Evolutionary conservation across 1,140 invertebrate species (phyloP).

Genomic region (Drosophila pseudoananassae): DNA sequence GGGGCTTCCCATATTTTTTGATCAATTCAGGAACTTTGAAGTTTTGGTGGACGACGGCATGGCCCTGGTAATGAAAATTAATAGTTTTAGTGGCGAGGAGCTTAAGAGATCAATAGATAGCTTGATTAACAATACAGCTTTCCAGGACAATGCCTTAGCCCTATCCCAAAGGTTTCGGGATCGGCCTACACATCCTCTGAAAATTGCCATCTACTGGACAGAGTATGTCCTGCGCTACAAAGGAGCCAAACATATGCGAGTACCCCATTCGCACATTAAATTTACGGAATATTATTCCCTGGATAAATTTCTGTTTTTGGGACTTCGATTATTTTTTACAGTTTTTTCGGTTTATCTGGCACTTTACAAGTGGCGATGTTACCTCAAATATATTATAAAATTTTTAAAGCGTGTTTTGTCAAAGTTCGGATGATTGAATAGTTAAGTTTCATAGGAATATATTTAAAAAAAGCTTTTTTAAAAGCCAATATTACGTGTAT

Average conservation of each 20-base stretch:
- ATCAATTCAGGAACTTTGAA: conserved; percentile 86
- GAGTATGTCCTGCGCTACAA: conserved; percentile 88
- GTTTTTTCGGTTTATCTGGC: conserved; percentile 23
- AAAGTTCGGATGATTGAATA: background rate
- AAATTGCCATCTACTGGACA: conserved; percentile 89
- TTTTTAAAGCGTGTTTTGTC: background rate
- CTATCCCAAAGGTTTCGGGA: conserved; percentile 87
- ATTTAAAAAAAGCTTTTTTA: too few species aligned
- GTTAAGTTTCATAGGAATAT: too few species aligned
- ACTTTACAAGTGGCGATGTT: conserved; percentile 16
- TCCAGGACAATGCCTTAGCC: conserved; percentile 80
- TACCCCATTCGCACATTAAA: conserved; percentile 84
- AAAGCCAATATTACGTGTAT: background rate
- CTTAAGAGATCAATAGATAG: conserved; percentile 35
- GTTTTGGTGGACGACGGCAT: conserved; percentile 82
- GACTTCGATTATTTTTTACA: conserved; percentile 17
- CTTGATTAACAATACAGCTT: conserved; percentile 55
- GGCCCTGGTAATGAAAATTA: conserved; percentile 69
- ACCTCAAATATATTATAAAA: background rate
- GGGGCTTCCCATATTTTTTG: conserved; percentile 88
- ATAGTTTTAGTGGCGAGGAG: conserved; percentile 27
- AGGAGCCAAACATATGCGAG: conserved; percentile 84
- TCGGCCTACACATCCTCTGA: conserved; percentile 86
- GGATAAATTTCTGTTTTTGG: conserved; percentile 77
- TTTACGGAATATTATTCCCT: conserved; percentile 86